These are phyloP conservation scores for Eclectus roratus DNA, from an alignment of 2,113 vertebrate species.

Conservation along the genomic window DNA sequence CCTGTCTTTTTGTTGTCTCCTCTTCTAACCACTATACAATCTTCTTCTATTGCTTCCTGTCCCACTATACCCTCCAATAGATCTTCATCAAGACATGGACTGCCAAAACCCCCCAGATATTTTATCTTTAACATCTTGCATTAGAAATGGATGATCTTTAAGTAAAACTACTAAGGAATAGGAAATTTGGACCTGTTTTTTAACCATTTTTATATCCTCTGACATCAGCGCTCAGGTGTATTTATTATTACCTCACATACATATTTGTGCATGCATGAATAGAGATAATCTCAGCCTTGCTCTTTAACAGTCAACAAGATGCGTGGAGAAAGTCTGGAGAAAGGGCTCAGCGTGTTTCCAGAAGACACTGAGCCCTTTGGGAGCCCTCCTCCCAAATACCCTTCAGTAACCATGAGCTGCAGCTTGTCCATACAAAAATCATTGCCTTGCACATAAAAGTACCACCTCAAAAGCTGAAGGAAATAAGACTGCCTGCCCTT, in stretches of 20 bases:
- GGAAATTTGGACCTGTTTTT: background rate
- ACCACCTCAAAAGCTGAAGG: background rate
- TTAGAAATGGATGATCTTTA: background rate
- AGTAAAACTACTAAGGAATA: background rate
- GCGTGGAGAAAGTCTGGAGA: background rate
- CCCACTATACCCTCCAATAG: fast-evolving
- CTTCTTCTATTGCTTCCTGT: background rate
- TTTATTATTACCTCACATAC: background rate
- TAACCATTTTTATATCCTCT: background rate
- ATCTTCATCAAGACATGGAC: background rate
- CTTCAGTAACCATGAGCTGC: background rate
- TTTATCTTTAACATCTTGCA: background rate
- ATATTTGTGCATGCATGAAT: background rate
- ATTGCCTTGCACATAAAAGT: background rate
- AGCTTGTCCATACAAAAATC: background rate
- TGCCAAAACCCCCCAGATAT: background rate
- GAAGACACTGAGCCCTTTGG: background rate
- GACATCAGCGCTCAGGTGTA: background rate
- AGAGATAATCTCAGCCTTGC: background rate
- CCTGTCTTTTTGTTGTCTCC: background rate
- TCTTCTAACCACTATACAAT: background rate
- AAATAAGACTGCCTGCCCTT: background rate
- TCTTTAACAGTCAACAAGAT: background rate
- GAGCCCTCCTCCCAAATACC: background rate
- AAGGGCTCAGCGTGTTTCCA: background rate